phyloP scores from a whole-genome alignment of 2,113 vertebrate genomes.

The Petaurus breviceps region DNA sequence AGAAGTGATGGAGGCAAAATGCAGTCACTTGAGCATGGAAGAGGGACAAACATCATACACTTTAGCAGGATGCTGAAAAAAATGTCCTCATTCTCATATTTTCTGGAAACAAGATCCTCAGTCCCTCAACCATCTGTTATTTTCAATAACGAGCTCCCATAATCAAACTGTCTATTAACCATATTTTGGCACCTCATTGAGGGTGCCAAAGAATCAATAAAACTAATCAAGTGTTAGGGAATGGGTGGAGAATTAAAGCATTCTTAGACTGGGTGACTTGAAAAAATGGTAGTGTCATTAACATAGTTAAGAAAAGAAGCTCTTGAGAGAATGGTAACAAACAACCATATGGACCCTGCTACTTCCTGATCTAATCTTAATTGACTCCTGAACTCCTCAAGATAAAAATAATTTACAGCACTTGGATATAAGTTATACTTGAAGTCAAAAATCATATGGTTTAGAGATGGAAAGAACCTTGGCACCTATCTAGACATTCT shows the following conservation, averaged over 20 bases:
- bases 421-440: neutral
- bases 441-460: neutral
- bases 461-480: neutral
- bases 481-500: neutral
- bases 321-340: neutral
- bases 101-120: neutral
- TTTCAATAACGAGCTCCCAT: neutral
- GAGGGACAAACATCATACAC: neutral
- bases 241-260: neutral
- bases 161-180: neutral
- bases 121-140: neutral
- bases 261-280: neutral
- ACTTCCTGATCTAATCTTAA: neutral
- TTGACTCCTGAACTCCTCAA: neutral
- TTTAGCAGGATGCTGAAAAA: neutral
- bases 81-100: neutral
- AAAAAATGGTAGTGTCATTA: neutral
- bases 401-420: neutral
- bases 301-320: neutral
- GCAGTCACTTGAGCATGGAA: neutral
- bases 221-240: neutral
- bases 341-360: neutral
- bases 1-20: neutral
- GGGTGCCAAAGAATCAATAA: neutral
- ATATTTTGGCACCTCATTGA: neutral